Base-by-base conservation (phyloP, 1,140 invertebrate genomes). In the Nylanderia fulva region DNA sequence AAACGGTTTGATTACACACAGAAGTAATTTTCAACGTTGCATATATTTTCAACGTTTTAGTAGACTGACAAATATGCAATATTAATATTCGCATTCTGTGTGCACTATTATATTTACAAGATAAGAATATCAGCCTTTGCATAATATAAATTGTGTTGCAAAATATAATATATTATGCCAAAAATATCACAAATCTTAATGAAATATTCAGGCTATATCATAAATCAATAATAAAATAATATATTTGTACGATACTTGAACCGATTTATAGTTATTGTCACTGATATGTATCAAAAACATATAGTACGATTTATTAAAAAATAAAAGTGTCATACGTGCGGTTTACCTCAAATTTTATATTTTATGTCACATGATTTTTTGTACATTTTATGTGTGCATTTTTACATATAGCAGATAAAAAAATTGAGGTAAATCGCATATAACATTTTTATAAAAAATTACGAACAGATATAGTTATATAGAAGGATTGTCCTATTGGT, bases 1-100 rank as follows among this genome's bases (percentile, higher is more conserved):
- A 71, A 80, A 33, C 33, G 6, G 24, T 71, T 66, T 80, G 76
- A 80, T 72, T 58, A 72, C 29, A 72, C 29, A 71, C 8, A 33
- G 33, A 15, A 63, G 21, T 21, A 15, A 36, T 42, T 58, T 58
- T 58, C 58, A 69, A 27, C 63, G 72, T 72, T 39, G 77, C 77
- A 54, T 82, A 33, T 60, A 42, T n/a, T n/a, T n/a, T n/a, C n/a
- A n/a, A n/a, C 66, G 64, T 27, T 80, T 33, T 56, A 45, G 29
- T 72, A 82, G 54, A 71, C 33, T 54, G 27, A 72, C 45, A 71
- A 54, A 82, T 82, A 45, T 33, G 24, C 27, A 39, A 77, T 18
- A 7, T 27, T 69, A 68, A 80, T 24, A 56, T 42, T 52, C 77
- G 36, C 24, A 11, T 69, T 80, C 18, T 39, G 61, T 42, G 24